These are phyloP conservation scores for Micrastur ruficollis DNA, from an alignment of 2,797 vertebrate genomes.

Conservation along the genomic window DNA sequence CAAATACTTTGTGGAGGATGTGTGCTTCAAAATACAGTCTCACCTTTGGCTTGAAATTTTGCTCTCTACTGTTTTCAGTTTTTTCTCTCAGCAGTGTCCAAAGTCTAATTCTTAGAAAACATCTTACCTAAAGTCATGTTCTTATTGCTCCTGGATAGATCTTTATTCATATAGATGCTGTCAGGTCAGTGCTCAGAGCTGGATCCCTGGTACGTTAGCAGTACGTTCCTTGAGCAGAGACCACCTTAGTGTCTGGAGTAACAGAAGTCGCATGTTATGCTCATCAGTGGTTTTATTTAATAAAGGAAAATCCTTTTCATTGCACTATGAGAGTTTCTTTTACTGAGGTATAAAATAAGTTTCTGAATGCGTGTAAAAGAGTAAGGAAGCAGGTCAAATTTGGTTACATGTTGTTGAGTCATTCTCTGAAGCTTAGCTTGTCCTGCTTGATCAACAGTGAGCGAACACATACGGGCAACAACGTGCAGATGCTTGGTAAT, in stretches of 20 bases:
- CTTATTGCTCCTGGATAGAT: neutral
- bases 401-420: neutral
- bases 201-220: neutral
- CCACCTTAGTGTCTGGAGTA: neutral
- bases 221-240: neutral
- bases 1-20: neutral
- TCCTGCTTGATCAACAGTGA: neutral
- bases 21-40: neutral
- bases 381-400: neutral
- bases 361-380: neutral
- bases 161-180: neutral
- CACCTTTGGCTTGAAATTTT: neutral
- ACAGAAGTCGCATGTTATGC: neutral
- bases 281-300: neutral
- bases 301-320: neutral
- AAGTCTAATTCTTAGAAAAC: neutral
- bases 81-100: neutral
- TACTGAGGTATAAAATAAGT: neutral
- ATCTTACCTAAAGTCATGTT: neutral
- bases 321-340: neutral
- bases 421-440: neutral
- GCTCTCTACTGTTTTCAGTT: neutral
- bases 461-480: neutral
- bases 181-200: neutral
- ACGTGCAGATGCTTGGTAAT: neutral